phyloP scores from a whole-genome alignment of 1,140 invertebrate genomes.

The Phymorhynchus buccinoides region DNA sequence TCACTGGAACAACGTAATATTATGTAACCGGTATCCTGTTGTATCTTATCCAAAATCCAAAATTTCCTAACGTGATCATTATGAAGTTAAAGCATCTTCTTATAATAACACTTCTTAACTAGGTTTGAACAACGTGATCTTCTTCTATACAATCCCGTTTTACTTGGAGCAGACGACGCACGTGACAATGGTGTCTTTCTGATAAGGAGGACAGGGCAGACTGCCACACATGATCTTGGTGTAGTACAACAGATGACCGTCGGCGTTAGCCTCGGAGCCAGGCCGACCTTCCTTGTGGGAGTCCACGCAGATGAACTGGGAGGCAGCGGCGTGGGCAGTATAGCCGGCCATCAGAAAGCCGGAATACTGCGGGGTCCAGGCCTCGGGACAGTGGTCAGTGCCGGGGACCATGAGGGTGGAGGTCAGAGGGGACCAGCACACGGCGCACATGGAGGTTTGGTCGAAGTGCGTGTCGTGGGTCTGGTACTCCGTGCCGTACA shows the following conservation, averaged over 20 bases:
- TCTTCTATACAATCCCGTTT: too few relatives aligned
- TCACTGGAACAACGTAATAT: too few relatives aligned
- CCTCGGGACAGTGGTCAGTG: slow-evolving; percentile 28
- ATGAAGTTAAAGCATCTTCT: too few relatives aligned
- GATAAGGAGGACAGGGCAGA: slow-evolving; percentile 21
- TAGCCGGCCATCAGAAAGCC: slow-evolving; percentile 49
- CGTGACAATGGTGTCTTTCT: neutral
- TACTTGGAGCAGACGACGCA: slow-evolving; percentile 17
- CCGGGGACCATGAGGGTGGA: slow-evolving; percentile 50
- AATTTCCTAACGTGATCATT: too few relatives aligned
- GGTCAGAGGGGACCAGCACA: slow-evolving; percentile 29
- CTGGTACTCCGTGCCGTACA: neutral
- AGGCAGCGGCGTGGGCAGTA: neutral
- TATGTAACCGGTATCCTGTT: too few relatives aligned
- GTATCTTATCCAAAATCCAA: too few relatives aligned
- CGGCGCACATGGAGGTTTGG: slow-evolving; percentile 71
- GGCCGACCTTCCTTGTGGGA: slow-evolving; percentile 15
- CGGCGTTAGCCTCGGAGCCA: neutral
- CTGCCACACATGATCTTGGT: slow-evolving; percentile 42
- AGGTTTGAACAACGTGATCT: too few relatives aligned
- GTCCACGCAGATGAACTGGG: slow-evolving; percentile 44
- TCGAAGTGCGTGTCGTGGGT: slow-evolving; percentile 69
- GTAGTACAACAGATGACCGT: slow-evolving; percentile 40
- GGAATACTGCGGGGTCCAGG: slow-evolving; percentile 48
- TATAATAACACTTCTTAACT: too few relatives aligned